Evolutionary conservation across 64 coral and sea anemone genomes (phyloP).

Genomic region (Stylophora pistillata): DNA sequence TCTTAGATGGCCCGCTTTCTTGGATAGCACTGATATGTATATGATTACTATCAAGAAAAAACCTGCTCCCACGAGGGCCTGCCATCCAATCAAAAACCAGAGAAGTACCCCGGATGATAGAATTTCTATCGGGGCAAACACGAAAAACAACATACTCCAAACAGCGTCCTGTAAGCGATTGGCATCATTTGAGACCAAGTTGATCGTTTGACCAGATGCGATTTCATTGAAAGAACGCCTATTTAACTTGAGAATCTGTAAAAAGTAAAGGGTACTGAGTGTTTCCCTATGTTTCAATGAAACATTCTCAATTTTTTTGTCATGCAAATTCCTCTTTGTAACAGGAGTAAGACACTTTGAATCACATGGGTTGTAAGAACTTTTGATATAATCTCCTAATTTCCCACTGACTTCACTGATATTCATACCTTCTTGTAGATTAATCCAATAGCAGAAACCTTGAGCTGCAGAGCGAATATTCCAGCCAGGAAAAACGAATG

Average conservation of each 20-base stretch:
- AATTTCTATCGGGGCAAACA: constrained; percentile 38
- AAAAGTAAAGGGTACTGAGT: not conserved
- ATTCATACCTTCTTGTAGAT: constrained; percentile 29
- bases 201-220: constrained; percentile 40
- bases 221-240: constrained; percentile 15
- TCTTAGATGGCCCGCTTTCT: constrained; percentile 10
- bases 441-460: constrained; percentile 17
- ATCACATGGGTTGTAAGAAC: not conserved
- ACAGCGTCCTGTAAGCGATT: not conserved
- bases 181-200: constrained; percentile 54
- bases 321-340: too few relatives aligned
- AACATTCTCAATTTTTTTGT: too few relatives aligned
- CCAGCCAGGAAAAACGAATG: constrained; percentile 13
- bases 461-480: constrained; percentile 24
- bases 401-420: not conserved
- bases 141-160: constrained; percentile 17
- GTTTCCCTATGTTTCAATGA: too few relatives aligned
- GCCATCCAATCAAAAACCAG: constrained; percentile 63
- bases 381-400: not conserved
- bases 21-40: constrained; percentile 29
- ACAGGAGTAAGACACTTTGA: too few relatives aligned
- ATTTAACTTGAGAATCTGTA: constrained; percentile 29
- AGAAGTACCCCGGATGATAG: constrained; percentile 7
- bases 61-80: constrained; percentile 39
- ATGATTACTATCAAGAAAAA: constrained; percentile 24